Base-by-base conservation (phyloP, 2,797 vertebrate species). In the Synanceia verrucosa region DNA sequence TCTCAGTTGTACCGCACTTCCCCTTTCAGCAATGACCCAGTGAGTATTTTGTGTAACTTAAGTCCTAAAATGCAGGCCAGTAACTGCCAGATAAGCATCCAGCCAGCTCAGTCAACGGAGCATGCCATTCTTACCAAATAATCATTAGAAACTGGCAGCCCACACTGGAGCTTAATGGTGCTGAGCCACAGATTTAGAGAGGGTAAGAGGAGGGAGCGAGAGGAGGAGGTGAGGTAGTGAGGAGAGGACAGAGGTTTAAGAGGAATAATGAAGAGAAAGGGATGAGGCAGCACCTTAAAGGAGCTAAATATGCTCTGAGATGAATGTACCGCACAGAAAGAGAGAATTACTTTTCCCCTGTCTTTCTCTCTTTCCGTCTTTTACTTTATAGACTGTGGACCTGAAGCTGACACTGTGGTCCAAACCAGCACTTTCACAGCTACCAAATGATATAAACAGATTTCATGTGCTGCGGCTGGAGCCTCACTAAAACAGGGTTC, bases 371-470 rank as follows among this genome's bases (percentile, higher is more conserved):
- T 56, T 34, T 78, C 39, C 63, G 31, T 70, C 50, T 78, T 68
- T 48, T 67, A 36, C 70, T 85, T 84, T 76, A 76, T 47, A 70
- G 62, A 72, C 82, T 80, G 73, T 64, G 69, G 83, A 86, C 68
- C 77, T 34, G 66, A 76, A 73, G 73, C 86, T 33, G 75, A 86
- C 86, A 73, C 80, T 62, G 84, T 76, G 82, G 83, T 85, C 86
- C 85, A 88, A 89, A 90, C 81, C 93, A 72, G 87, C 86, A 91
- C 89, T 93, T 92, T 89, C 84, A 74, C 84, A 90, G 86, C 85
- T 88, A 83, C 82, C 90, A 89, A 91, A 93, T 87, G 82, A 92
- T 91, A 93, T 94, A 93, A 93, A 94, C 91, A 93, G 79, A 91
- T 91, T 91, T 91, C 90, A 90, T 91, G 91, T 89, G 86, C 86